phyloP scores from a whole-genome alignment of 2,113 vertebrate species.

The Prolemur simus region DNA sequence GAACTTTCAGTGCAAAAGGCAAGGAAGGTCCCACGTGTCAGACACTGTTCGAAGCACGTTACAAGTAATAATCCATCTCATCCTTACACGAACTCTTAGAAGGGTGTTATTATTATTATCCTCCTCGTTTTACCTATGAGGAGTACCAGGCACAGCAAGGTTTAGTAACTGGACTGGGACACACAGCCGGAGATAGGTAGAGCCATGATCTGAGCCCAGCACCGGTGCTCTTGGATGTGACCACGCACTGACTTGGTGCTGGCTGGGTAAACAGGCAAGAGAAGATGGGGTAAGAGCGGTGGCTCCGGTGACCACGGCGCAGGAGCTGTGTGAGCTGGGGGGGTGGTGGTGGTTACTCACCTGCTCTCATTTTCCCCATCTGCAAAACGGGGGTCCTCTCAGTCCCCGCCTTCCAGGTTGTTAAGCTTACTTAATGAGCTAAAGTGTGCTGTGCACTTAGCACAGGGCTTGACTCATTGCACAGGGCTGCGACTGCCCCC shows the following conservation, averaged over 20 bases:
- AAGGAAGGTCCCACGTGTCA: not conserved
- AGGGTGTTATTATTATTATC: not conserved
- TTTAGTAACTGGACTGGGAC: not conserved
- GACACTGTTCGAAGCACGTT: not conserved
- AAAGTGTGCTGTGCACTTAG: not conserved
- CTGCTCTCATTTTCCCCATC: not conserved
- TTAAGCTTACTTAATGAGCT: rapidly evolving
- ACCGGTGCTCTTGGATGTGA: rapidly evolving
- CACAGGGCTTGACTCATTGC: not conserved
- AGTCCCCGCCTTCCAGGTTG: not conserved
- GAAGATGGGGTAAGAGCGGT: not conserved
- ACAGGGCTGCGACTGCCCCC: rapidly evolving
- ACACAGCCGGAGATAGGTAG: not conserved
- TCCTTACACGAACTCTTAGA: not conserved
- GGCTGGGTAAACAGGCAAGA: not conserved
- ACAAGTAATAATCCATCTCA: not conserved
- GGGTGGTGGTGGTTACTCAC: too few relatives aligned
- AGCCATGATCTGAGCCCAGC: not conserved
- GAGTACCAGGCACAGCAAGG: rapidly evolving
- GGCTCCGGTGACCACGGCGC: not conserved
- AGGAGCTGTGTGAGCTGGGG: not conserved
- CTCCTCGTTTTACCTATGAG: not conserved
- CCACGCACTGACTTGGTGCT: rapidly evolving
- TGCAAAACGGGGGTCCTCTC: not conserved
- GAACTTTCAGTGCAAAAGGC: not conserved